Base-by-base conservation (phyloP, 53 echinoderm and acorn worm species). In the Paracentrotus lividus region DNA sequence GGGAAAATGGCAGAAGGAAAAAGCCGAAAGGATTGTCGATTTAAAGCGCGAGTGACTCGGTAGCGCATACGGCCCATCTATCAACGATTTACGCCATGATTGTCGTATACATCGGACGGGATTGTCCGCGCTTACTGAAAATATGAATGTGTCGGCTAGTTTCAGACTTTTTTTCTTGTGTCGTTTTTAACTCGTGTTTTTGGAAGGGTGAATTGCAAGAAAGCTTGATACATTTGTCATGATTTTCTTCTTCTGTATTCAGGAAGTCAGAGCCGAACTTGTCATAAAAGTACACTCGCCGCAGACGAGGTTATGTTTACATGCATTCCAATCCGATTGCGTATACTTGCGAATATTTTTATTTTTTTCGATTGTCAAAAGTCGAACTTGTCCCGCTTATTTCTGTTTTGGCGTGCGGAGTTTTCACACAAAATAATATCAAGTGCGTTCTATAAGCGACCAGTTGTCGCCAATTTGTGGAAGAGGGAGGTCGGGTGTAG, bases 271-370 rank as follows among this genome's bases (percentile, higher is more conserved):
- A 56, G 56, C 34, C 34, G 38, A n/a, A 55, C 55, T 86, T 86
- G 86, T 86, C 86, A 54, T 5, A 55, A 86, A 86, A 86, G 86
- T 86, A 56, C 86, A 86, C 56, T 86, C 86, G 56, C 86, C 86
- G 21, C 54, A 33, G 86, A 21, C 57, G 8, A 56, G 49, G 85
- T 85, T 85, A 85, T 86, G 56, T 86, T 86, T 8, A 86, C 86
- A 55, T 38, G 86, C 86, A 86, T 86, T 86, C 86, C 86, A 32
- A 55, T 86, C 86, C 34, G 24, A 86, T 86, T 86, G 86, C 81
- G 81, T 81, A 67, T 67, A 47, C 49, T 47, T 45, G n/a, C 2
- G 27, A 81, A 44, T 45, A 81, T 16, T n/a, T n/a, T n/a, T n/a
- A 26, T 44, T 45, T 49, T 81, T 43, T 81, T 44, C 36, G 38